Evolutionary conservation across 2,797 vertebrate species (phyloP).

Genomic region (Alca torda): DNA sequence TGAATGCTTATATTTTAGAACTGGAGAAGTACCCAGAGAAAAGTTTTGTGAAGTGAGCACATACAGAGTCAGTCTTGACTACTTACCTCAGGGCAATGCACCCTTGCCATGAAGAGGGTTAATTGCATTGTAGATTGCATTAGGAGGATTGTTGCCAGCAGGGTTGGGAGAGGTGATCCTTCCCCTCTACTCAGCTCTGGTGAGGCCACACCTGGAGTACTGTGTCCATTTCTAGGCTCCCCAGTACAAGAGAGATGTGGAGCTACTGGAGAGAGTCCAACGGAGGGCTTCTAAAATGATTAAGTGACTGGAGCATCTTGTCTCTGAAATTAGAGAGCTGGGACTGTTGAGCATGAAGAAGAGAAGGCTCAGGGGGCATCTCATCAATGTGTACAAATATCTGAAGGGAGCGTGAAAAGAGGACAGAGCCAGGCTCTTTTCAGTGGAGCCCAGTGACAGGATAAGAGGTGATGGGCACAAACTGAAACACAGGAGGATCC

Average conservation of each 20-base stretch:
- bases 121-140: not conserved
- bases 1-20: not conserved
- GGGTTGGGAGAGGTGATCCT: not conserved
- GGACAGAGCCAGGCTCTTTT: not conserved
- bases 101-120: not conserved
- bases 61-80: not conserved
- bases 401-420: not conserved
- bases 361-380: not conserved
- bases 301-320: not conserved
- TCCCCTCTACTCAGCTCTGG: not conserved
- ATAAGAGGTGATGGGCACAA: not conserved
- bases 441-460: not conserved
- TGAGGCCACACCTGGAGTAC: not conserved
- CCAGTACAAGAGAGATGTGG: not conserved
- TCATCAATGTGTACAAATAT: not conserved
- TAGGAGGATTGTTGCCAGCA: not conserved
- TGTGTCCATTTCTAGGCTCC: not conserved
- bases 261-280: not conserved
- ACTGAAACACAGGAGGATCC: rapidly evolving
- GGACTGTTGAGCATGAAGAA: not conserved
- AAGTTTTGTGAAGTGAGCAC: not conserved
- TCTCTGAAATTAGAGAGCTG: not conserved
- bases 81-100: not conserved
- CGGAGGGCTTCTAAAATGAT: not conserved
- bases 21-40: not conserved